Percentiles rank a stretch among this genome's conserved stretches.
Conservation (phyloP, 2,888 invertebrate genomes). For the Sinelater perroti region DNA sequence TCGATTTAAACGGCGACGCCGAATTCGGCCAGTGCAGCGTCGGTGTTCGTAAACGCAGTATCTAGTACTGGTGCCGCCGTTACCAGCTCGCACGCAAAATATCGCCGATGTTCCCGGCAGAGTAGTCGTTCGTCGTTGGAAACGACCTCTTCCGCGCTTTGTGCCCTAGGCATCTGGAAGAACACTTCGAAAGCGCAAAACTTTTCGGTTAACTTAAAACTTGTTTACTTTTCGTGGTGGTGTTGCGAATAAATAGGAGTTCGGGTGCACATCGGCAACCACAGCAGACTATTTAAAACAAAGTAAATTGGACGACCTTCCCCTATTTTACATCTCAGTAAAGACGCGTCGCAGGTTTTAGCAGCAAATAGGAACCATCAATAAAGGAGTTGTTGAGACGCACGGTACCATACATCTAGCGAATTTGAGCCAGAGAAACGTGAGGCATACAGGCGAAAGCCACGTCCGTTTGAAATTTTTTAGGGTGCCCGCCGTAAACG, state of each 20-base stretch:
- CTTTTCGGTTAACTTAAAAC: slow-evolving; percentile 16
- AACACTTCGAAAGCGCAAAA: background rate
- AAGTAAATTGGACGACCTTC: too few relatives aligned
- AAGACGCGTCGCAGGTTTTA: too few relatives aligned
- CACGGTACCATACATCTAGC: too few relatives aligned
- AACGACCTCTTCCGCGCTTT: slow-evolving; percentile 16
- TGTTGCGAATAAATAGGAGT: slow-evolving; percentile 24
- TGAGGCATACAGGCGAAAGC: too few relatives aligned
- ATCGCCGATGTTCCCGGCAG: slow-evolving; percentile 13
- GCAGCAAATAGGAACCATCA: too few relatives aligned
- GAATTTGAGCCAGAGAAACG: too few relatives aligned
- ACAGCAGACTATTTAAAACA: too few relatives aligned
- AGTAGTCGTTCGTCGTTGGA: slow-evolving; percentile 8
- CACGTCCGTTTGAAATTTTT: slow-evolving; percentile 11
- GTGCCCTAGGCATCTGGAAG: background rate
- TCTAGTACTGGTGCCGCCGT: slow-evolving; percentile 13
- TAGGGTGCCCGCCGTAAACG: slow-evolving; percentile 5
- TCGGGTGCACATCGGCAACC: slow-evolving; percentile 18
- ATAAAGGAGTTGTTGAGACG: too few relatives aligned
- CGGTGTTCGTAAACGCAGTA: slow-evolving; percentile 33
- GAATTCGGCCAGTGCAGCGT: slow-evolving; percentile 37
- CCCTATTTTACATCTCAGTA: too few relatives aligned
- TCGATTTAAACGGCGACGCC: slow-evolving; percentile 35
- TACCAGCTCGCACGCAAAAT: slow-evolving; percentile 13
- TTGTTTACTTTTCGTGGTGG: slow-evolving; percentile 17